phyloP scores from a whole-genome alignment of 2,888 invertebrate genomes.

The Syritta pipiens region DNA sequence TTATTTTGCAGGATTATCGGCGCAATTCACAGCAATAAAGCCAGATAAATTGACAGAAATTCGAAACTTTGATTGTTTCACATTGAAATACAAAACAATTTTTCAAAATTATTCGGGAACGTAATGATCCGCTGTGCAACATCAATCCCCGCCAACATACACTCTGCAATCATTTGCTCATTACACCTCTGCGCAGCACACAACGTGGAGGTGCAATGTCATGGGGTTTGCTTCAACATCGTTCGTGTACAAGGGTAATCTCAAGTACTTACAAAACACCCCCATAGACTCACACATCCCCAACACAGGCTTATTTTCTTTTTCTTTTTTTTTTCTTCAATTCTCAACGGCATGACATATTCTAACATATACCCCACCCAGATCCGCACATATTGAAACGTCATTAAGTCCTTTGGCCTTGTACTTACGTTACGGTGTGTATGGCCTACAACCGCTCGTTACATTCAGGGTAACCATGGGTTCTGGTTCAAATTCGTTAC shows the following conservation, averaged over 20 bases:
- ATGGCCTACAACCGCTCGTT: conserved; percentile 9
- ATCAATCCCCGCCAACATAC: conserved; percentile 16
- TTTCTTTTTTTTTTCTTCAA: not conserved
- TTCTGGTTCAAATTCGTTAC: conserved; percentile 34
- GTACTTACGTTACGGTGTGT: conserved; percentile 29
- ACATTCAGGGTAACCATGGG: not conserved
- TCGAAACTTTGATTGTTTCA: conserved; percentile 11
- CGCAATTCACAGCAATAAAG: conserved; percentile 5
- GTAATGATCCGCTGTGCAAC: conserved; percentile 12
- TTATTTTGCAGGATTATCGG: not conserved
- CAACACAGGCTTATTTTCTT: no score
- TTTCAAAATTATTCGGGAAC: not conserved
- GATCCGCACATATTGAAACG: conserved; percentile 18
- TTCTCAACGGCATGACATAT: conserved; percentile 33
- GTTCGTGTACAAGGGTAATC: conserved; percentile 44
- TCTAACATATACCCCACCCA: not conserved
- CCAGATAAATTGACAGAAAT: not conserved
- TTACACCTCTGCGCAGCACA: conserved; percentile 48
- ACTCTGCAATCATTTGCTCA: conserved; percentile 43
- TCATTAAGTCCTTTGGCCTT: conserved; percentile 58
- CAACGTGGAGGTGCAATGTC: conserved; percentile 51
- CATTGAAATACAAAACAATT: not conserved
- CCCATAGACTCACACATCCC: conserved; percentile 2
- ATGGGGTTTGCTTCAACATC: conserved; percentile 35
- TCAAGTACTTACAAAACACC: conserved; percentile 26